phyloP scores from a whole-genome alignment of 2,888 invertebrate species.

The Xestia c-nigrum region DNA sequence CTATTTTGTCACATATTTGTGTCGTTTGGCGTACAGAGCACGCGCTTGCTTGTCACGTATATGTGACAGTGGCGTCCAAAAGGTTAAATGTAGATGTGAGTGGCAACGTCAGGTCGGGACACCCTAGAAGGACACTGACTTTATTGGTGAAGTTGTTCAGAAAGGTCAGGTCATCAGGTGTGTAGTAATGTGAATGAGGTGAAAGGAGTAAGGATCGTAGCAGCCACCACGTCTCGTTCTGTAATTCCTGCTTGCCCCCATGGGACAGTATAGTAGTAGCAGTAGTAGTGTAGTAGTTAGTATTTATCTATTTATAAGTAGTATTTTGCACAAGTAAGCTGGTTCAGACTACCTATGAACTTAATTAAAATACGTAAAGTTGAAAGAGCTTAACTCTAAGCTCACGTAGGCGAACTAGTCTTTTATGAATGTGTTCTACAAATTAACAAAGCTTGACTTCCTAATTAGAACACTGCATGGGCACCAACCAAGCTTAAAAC shows the following conservation, averaged over 20 bases:
- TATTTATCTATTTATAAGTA: no score
- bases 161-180: not conserved
- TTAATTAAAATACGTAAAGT: not conserved
- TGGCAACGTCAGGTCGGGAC: not conserved
- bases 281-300: no score
- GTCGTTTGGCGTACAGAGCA: no score
- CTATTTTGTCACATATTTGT: no score
- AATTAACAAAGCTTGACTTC: constrained; percentile 38
- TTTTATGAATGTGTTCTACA: constrained; percentile 11
- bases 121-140: not conserved
- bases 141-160: not conserved
- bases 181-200: not conserved
- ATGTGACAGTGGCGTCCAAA: no score
- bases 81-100: not conserved
- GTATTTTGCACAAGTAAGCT: not conserved
- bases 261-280: no score
- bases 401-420: constrained; percentile 11
- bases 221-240: not conserved
- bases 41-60: no score
- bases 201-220: not conserved
- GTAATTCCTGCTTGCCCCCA: not conserved
- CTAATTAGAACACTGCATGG: constrained; percentile 11
- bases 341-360: not conserved
- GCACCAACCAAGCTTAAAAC: not conserved
- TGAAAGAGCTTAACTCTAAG: not conserved